Conservation (phyloP, 2,888 invertebrate genomes). For the Ophion costatus region DNA sequence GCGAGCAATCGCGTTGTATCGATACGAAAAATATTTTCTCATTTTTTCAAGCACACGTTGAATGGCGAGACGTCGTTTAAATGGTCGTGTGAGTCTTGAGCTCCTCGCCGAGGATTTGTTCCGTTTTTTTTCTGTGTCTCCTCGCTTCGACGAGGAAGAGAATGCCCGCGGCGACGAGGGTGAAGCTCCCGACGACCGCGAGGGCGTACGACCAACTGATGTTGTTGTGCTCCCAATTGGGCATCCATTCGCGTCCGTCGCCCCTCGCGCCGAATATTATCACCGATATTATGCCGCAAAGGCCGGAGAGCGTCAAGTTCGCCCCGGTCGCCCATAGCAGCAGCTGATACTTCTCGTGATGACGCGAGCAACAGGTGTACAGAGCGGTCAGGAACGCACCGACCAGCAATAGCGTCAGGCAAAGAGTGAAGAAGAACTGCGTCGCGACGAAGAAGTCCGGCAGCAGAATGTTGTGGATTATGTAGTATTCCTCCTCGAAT, state of each 20-base stretch:
- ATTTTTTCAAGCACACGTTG: not conserved
- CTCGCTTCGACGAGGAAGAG: constrained; percentile 93
- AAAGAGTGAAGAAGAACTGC: constrained; percentile 96
- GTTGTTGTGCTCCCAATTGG: constrained; percentile 97
- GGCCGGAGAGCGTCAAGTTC: constrained; percentile 89
- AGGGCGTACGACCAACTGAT: constrained; percentile 97
- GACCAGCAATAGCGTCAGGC: constrained; percentile 91
- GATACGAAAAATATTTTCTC: not conserved
- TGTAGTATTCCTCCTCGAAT: constrained; percentile 98
- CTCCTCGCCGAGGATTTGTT: constrained; percentile 89
- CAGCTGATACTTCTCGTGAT: constrained; percentile 91
- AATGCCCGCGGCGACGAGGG: constrained; percentile 90
- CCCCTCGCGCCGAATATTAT: constrained; percentile 95
- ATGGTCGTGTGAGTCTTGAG: constrained; percentile 90
- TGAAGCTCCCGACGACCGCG: constrained; percentile 91
- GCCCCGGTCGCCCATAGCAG: constrained; percentile 90
- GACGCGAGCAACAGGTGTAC: constrained; percentile 90
- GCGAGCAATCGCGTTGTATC: not conserved
- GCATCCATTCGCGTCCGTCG: constrained; percentile 97
- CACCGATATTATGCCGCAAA: constrained; percentile 93
- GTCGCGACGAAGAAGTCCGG: constrained; percentile 97
- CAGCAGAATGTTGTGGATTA: constrained; percentile 94
- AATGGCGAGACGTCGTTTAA: constrained; percentile 81
- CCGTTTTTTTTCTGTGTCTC: constrained; percentile 89
- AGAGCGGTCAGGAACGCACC: constrained; percentile 90